Evolutionary conservation across 2,888 invertebrate species (phyloP), one percentile per base, ranked within the genome.

Genomic region (Keiferia lycopersicella): DNA sequence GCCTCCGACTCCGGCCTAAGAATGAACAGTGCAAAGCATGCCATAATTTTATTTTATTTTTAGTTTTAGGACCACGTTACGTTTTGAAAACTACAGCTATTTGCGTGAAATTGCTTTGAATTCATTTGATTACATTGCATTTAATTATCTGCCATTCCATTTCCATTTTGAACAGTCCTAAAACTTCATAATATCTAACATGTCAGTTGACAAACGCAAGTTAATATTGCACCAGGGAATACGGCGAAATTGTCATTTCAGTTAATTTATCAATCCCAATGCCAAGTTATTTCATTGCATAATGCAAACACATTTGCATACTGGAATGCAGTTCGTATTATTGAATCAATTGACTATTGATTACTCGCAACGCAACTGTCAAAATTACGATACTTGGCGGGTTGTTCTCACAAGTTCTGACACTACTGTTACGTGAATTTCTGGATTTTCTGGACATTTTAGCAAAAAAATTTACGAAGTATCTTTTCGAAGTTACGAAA

Each of bases 1-100:
- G 94, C 96, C 63, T 97, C 97, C 79, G 98, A 98, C 87, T 98
- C 98, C 1, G 97, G 97, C 50, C 91, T 98, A 68, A 93, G 98
- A 69, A 94, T 98, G 59, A 95, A 95, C 80, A 95, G 96, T 62
- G 97, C 97, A 74, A 96, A 97, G 94, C 96, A 96, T 58, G 26
- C 26, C 26, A 6, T 26, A 2, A 4, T 26, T 6, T 26, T 26
- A 2, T 26, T 26, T 26, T 26, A 2, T 26, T 26, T 26, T 26
- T 26, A 2, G 26, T 26, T 26, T 6, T 4, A 26, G 2, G 26
- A 39, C 39, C 39, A n/a, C n/a, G n/a, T n/a, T n/a, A n/a, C n/a
- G n/a, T n/a, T n/a, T n/a, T n/a, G n/a, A n/a, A n/a, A n/a, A n/a
- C n/a, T n/a, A n/a, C n/a, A n/a, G n/a, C n/a, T n/a, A n/a, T n/a